phyloP scores from a whole-genome alignment of 2,797 vertebrate genomes.

The Yasuhikotakia modesta region DNA sequence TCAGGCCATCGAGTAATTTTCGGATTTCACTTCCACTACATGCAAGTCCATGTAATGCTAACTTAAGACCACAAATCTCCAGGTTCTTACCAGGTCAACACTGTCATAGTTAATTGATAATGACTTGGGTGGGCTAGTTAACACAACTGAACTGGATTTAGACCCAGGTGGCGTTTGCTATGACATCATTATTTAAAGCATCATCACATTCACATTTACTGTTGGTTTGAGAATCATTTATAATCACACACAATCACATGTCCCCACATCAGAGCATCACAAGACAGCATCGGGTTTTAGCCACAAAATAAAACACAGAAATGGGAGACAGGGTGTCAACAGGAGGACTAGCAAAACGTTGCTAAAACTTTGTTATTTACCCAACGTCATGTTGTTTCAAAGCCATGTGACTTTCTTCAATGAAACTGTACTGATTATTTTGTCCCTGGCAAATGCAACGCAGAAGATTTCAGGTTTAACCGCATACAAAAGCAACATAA shows the following conservation, averaged over 20 bases:
- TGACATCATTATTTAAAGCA: slow-evolving; percentile 31
- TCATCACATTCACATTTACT: slow-evolving; percentile 19
- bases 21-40: slow-evolving; percentile 28
- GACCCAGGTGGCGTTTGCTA: not conserved
- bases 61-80: slow-evolving; percentile 2
- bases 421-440: not conserved
- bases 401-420: not conserved
- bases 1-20: slow-evolving; percentile 18
- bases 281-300: slow-evolving; percentile 15
- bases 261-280: not conserved
- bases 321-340: not conserved
- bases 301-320: slow-evolving; percentile 8
- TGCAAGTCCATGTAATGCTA: slow-evolving; percentile 42
- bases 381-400: not conserved
- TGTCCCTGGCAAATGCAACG: not conserved
- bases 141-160: not conserved
- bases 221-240: slow-evolving; percentile 24
- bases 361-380: not conserved
- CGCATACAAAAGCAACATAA: not conserved
- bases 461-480: not conserved
- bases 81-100: slow-evolving; percentile 3
- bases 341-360: too few relatives aligned
- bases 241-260: slow-evolving; percentile 26
- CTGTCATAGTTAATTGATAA: not conserved
- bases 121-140: slow-evolving; percentile 3